phyloP scores from a whole-genome alignment of 2,113 vertebrate genomes.

The Trogon melanurus region DNA sequence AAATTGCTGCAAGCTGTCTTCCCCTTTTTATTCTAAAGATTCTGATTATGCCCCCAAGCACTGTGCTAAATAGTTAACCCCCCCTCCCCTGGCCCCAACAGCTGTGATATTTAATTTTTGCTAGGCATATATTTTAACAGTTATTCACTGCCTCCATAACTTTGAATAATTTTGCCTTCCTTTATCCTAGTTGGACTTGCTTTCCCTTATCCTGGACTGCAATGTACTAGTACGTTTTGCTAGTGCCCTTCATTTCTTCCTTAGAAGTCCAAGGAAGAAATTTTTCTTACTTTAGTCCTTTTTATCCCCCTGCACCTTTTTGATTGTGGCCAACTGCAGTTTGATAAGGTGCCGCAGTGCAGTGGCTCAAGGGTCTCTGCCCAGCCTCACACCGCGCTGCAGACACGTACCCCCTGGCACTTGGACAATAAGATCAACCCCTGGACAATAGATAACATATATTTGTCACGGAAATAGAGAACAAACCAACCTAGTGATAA shows the following conservation, averaged over 20 bases:
- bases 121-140: background rate
- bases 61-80: background rate
- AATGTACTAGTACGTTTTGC: background rate
- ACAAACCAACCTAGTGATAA: background rate
- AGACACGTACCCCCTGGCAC: rapidly evolving
- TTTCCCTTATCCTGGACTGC: background rate
- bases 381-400: rapidly evolving
- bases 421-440: background rate
- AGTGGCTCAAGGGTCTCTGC: background rate
- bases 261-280: background rate
- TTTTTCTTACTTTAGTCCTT: background rate
- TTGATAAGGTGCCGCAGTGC: background rate
- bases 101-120: background rate
- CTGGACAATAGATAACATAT: background rate
- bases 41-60: background rate
- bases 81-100: background rate
- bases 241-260: background rate
- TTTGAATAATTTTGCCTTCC: background rate
- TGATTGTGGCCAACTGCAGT: background rate
- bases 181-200: background rate
- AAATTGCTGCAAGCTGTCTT: background rate
- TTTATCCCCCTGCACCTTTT: background rate
- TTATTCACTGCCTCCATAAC: background rate
- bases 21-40: background rate
- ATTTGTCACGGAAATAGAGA: background rate